A percentile compares a stretch with the other conserved stretches of the same genome.
phyloP scores from a whole-genome alignment of 2,113 vertebrate genomes.

The Mesoclemmys tuberculata region DNA sequence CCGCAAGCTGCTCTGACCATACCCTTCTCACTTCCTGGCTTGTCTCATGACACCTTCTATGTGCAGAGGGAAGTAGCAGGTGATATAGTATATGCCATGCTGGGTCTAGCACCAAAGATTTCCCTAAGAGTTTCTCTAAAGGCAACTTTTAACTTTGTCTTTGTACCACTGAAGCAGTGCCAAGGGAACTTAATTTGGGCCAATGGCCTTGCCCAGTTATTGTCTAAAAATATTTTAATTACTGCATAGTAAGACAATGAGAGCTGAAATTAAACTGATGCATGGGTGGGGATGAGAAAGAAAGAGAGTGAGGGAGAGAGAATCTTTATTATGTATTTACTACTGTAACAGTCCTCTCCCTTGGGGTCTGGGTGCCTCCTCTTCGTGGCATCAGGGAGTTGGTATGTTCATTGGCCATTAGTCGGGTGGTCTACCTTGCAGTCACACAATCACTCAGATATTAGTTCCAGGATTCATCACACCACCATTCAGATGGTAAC shows the following conservation, averaged over 20 bases:
- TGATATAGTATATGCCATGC: neutral
- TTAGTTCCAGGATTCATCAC: too few species aligned
- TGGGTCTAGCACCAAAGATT: neutral
- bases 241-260: neutral
- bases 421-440: too few species aligned
- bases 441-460: too few species aligned
- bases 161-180: neutral
- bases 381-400: too few species aligned
- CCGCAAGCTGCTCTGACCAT: neutral
- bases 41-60: neutral
- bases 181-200: neutral
- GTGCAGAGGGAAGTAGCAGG: neutral
- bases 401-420: too few species aligned
- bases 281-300: neutral
- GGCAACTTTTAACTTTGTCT: neutral
- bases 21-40: neutral
- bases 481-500: too few species aligned
- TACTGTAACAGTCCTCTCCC: too few species aligned
- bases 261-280: neutral
- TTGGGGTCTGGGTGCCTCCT: too few species aligned
- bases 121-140: neutral
- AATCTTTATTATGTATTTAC: neutral
- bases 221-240: neutral
- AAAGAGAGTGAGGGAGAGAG: neutral
- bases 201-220: neutral